These are phyloP conservation scores for Proteles cristata DNA, from an alignment of 2,113 vertebrate genomes.

Conservation along the genomic window DNA sequence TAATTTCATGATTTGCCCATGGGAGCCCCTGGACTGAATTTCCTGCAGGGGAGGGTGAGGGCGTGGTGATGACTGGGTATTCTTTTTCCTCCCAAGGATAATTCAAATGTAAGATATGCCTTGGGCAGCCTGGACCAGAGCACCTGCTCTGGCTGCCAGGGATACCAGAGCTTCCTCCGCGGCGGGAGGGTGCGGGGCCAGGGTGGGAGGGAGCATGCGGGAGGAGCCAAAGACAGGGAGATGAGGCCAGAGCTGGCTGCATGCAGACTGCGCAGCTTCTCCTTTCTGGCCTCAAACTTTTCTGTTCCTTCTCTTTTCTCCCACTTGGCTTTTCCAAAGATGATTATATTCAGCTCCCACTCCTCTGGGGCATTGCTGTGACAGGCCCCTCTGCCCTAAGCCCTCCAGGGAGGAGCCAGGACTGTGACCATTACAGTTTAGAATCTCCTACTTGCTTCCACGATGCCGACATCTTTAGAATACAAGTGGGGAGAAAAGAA, in stretches of 20 bases:
- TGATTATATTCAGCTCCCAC: background rate
- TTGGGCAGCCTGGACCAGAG: background rate
- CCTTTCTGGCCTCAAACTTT: background rate
- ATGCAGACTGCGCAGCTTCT: background rate
- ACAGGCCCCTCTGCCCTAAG: background rate
- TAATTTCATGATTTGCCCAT: background rate
- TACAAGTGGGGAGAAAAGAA: background rate
- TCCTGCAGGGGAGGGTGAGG: background rate
- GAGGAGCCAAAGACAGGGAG: background rate
- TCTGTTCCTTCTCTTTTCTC: background rate
- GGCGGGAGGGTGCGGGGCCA: no score
- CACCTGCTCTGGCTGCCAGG: background rate
- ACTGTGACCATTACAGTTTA: background rate
- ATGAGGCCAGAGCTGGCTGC: background rate
- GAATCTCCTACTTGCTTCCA: background rate
- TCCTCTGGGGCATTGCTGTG: rapidly evolving
- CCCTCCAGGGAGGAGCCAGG: background rate
- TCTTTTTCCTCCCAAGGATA: background rate
- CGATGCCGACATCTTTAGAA: background rate
- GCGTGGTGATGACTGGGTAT: background rate
- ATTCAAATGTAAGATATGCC: constrained; percentile 6
- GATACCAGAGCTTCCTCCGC: background rate
- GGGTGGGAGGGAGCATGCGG: background rate
- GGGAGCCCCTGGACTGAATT: background rate
- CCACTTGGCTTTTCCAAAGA: background rate